Evolutionary conservation across 2,113 vertebrate genomes (phyloP), one percentile per base, ranked within the genome.

Genomic region (Pollimyrus isidori): DNA sequence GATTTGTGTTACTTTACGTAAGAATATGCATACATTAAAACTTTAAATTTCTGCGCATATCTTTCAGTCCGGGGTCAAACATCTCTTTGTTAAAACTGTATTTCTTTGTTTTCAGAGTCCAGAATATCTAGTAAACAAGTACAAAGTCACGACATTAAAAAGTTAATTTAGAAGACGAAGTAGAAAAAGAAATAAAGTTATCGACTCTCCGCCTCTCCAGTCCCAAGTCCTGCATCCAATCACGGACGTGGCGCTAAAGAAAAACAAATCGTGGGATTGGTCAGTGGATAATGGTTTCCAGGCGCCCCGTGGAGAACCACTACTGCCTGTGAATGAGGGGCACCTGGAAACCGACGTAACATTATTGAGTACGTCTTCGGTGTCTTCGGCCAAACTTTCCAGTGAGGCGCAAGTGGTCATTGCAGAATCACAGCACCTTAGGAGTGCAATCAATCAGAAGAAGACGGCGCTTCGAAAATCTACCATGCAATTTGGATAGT

Each of bases 201-300:
- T 88, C 83, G 39, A 53, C 39, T 85, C 90, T 89, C 90, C 91
- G 89, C 93, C 93, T 89, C 87, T 50, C 88, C 85, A 85, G 87
- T 48, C 89, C 53, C 45, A 49, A 82, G 42, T 84, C 87, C 26
- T 42, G 45, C 13, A 73, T 88, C 93, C 93, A 94, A 94, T 94
- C 84, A 91, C 91, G n/a, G 86, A 46, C 39, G 62, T 42, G 56
- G 82, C 39, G 52, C 84, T 15, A 62, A 87, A 86, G 90, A 87
- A 93, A 93, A 94, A 93, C 92, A 93, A 92, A 93, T n/a, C 73
- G n/a, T 85, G 6, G 17, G 53, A 94, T 95, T 95, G 94, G 94
- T 88, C 90, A 62, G 82, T 45, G 45, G 21, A 0, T 26, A 48
- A 21, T 35, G 88, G 93, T 94, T 94, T 94, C 93, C 92, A 94